Base-by-base conservation (phyloP, 2,888 invertebrate species). In the Matsumyia berberina region DNA sequence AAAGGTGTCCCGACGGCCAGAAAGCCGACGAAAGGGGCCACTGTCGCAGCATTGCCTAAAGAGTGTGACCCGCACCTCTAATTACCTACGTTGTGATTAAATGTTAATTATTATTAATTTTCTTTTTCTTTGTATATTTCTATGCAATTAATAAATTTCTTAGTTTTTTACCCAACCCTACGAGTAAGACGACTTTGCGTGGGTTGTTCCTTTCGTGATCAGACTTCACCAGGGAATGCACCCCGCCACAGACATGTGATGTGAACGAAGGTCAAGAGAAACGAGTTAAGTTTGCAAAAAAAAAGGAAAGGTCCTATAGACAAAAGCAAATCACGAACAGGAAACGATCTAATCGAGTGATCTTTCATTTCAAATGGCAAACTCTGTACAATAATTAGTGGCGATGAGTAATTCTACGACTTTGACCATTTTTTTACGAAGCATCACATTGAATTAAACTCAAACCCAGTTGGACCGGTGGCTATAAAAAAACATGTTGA, bases 11-110 rank as follows among this genome's bases (percentile, higher is more conserved):
- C 9, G 66, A 67, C 1, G 79, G 79, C 33, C 33, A 49, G n/a
- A 46, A 42, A 17, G 0, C 17, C 29, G 83, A 83, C 29, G 83
- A 55, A 19, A 55, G 67, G 24, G 79, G 79, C 11, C 66, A 74
- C n/a, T 83, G 83, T 19, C 83, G 83, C 51, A 77, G 12, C 35
- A 9, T 70, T 55, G 72, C 72, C 15, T 53, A 15, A 64, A 17
- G 17, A 11, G 51, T 37, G 9, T 24, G 24, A 37, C 35, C 51
- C 11, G 29, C 46, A 19, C 33, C n/a, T 49, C 39, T 24, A 24
- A 12, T 44, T 33, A 58, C 9, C 44, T 33, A 58, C 9, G 11
- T 51, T 53, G 67, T 67, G 39, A 55, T 55, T 44, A 44, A n/a
- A 37, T 57, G 19, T 53, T 69, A 57, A 66, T 51, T 53, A 51